These are phyloP conservation scores for Phalacrocorax brasilianus DNA, from an alignment of 2,113 vertebrate genomes.

Conservation along the genomic window DNA sequence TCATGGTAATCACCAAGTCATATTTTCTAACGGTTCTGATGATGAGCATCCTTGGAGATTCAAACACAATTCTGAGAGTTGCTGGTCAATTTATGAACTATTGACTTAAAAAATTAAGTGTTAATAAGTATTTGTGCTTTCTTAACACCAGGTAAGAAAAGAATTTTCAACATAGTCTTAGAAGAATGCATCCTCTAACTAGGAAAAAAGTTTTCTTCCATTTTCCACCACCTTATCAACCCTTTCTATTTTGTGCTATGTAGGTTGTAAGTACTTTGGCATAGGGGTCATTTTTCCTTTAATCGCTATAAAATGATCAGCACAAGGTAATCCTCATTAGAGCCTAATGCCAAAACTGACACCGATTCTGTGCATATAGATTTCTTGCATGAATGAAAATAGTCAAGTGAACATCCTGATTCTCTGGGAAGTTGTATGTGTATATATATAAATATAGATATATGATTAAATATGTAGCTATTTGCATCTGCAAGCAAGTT, in stretches of 20 bases:
- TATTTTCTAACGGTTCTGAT: neutral
- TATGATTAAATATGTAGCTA: neutral
- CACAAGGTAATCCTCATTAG: neutral
- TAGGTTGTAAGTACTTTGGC: neutral
- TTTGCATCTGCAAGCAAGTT: neutral
- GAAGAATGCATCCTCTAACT: neutral
- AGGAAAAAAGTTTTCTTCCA: neutral
- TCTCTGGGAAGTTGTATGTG: neutral
- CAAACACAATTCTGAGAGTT: neutral
- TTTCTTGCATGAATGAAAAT: neutral
- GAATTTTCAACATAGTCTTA: neutral
- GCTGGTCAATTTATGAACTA: neutral
- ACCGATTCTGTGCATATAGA: neutral
- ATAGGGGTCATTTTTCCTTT: neutral
- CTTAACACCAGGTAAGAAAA: neutral
- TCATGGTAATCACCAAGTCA: neutral
- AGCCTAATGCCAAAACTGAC: neutral
- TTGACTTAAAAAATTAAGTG: neutral
- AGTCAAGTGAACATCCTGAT: neutral
- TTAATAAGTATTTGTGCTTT: neutral
- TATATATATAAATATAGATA: neutral
- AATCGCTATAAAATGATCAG: neutral
- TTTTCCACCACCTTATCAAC: neutral
- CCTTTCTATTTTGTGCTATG: neutral
- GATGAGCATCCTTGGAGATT: neutral